A percentile compares a stretch with the other conserved stretches of the same genome.
Conservation (phyloP, 2,888 invertebrate genomes). For the Lissocephala sabroskyi region DNA sequence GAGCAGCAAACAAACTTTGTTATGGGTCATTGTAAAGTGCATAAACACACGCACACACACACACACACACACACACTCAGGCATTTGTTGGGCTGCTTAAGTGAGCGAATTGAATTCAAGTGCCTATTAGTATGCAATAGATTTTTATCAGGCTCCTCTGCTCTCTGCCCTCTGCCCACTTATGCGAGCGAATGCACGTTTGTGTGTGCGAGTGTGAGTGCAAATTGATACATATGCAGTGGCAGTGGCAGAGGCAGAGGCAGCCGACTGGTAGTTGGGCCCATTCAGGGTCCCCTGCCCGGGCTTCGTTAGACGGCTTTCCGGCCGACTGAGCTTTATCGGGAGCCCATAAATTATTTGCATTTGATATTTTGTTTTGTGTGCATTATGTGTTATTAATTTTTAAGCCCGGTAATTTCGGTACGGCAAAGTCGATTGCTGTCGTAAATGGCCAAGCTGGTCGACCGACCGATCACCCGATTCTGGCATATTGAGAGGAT, state of each 20-base stretch:
- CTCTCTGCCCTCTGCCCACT: constrained; percentile 28
- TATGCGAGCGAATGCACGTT: constrained; percentile 19
- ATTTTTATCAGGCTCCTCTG: constrained; percentile 49
- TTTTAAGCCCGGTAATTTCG: constrained; percentile 41
- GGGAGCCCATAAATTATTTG: constrained; percentile 2
- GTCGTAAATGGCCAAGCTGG: constrained; percentile 18
- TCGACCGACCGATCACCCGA: constrained; percentile 10
- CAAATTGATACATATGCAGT: constrained; percentile 36
- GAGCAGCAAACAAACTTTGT: constrained; percentile 54
- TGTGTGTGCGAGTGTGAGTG: constrained; percentile 5
- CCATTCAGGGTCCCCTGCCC: background rate
- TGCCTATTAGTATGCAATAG: constrained; percentile 56
- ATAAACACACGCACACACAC: constrained; percentile 4
- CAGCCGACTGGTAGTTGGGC: no score
- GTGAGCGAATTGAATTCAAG: constrained; percentile 54
- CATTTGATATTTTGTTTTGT: constrained; percentile 25
- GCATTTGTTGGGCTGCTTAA: constrained; percentile 22
- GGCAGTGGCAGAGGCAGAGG: background rate
- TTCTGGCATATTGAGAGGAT: constrained; percentile 20
- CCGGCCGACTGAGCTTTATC: no score
- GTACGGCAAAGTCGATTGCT: no score
- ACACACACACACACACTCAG: constrained; percentile 4
- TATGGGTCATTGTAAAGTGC: constrained; percentile 54
- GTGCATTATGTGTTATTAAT: constrained; percentile 40
- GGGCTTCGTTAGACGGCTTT: constrained; percentile 1